Base-by-base conservation (phyloP, 2,888 invertebrate species). In the Agrochola lota region DNA sequence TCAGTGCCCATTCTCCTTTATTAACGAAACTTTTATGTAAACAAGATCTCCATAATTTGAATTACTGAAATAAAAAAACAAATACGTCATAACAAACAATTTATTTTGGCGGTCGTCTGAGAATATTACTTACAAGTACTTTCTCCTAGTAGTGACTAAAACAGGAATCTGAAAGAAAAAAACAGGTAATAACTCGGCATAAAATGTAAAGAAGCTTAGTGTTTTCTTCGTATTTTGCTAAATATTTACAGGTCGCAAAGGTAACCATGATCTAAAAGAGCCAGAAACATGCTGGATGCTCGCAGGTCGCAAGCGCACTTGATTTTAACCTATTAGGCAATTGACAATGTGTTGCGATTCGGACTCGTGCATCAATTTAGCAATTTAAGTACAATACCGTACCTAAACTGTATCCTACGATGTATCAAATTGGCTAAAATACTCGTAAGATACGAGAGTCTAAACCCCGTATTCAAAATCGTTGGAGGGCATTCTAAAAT, bases 291-390 rank as follows among this genome's bases (percentile, higher is more conserved):
- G 35, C 20, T 66, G 35, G 71, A 68, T 30, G 23, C 17, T 43
- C 17, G 20, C 74, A 3, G 17, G 26, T 46, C 40, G 11, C 4
- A 55, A 35, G 20, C 12, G 23, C 9, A 23, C 30, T 77, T 57
- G 57, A 30, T 90, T 85, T 86, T 83, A 83, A 79, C 73, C 85
- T 78, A 87, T 90, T 90, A 89, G 77, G 82, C 90, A 91, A 91
- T 91, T 91, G 88, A 74, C 52, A 73, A 78, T 79, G 75, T 77
- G 71, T 79, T 82, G 79, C 78, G 77, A 78, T 71, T 71, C 60
- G n/a, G 71, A 75, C 76, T 82, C 83, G 81, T 85, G 78, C 83
- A 85, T 77, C 92, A 91, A 92, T 92, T 91, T 90, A 89, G n/a
- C 88, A 90, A 91, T 92, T 88, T 89, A 78, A 79, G 83, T 83